Conservation (phyloP, 30 jellyfish, hydroid and myxozoan species). For the Chironex yamaguchii region DNA sequence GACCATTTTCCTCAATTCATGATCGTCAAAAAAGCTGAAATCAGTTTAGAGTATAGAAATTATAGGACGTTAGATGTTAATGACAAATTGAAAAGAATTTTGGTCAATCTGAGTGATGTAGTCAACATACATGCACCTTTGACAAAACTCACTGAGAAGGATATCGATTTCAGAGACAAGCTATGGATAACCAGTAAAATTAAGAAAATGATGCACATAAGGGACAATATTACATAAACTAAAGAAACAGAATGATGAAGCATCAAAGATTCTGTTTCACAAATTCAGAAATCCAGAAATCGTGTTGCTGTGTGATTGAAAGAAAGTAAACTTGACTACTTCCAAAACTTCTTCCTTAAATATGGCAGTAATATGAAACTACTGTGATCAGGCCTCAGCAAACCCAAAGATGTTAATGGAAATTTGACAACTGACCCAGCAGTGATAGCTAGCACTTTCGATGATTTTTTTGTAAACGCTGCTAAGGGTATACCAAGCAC, state of each 20-base stretch:
- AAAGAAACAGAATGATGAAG: constrained; percentile 12
- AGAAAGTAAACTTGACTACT: constrained; percentile 11
- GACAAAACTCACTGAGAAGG: constrained; percentile 34
- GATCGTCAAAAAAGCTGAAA: too few species aligned
- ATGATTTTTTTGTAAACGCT: background rate
- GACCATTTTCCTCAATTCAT: too few species aligned
- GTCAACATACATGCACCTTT: constrained; percentile 47
- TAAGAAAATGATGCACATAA: constrained; percentile 51
- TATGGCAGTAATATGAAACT: background rate
- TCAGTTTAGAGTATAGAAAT: constrained; percentile 14
- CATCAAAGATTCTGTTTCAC: background rate
- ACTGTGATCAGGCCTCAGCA: constrained; percentile 12
- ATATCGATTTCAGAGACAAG: constrained; percentile 37
- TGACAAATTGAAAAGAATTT: constrained; percentile 22
- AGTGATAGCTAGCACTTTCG: background rate
- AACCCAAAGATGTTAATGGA: background rate
- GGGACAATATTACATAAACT: constrained; percentile 22
- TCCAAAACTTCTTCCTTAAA: constrained; percentile 16
- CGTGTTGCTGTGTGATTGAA: constrained; percentile 18
- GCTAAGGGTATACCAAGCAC: constrained; percentile 35
- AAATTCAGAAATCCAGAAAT: constrained; percentile 36
- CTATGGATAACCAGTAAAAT: constrained; percentile 31
- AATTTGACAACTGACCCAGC: constrained; percentile 13
- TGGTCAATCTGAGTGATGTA: constrained; percentile 18
- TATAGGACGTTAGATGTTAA: constrained; percentile 27